Conservation (phyloP, 2,888 invertebrate genomes). For the Callinectes sapidus region DNA sequence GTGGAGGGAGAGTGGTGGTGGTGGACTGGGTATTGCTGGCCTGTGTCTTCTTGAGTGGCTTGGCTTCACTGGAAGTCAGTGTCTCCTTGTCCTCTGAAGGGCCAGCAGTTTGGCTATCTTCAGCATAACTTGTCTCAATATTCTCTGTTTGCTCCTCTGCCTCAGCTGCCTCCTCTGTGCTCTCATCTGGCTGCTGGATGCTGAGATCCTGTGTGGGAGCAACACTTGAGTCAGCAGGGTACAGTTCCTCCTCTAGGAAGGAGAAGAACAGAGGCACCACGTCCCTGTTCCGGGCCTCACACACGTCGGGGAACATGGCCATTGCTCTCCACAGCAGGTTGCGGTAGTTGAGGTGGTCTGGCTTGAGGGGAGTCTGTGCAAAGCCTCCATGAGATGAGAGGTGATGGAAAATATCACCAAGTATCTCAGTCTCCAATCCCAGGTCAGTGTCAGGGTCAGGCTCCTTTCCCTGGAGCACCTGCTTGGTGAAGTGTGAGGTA, state of each 20-base stretch:
- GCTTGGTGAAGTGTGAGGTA: slow-evolving; percentile 46
- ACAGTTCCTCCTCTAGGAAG: slow-evolving; percentile 83
- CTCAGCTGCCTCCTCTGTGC: background rate
- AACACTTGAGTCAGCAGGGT: slow-evolving; percentile 63
- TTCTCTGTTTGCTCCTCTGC: background rate
- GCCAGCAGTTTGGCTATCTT: background rate
- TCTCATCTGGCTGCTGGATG: background rate
- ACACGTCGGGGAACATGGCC: slow-evolving; percentile 79
- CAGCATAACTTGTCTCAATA: background rate
- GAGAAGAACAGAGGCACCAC: slow-evolving; percentile 87
- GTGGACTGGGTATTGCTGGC: background rate
- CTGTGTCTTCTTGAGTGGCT: background rate
- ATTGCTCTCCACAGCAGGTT: slow-evolving; percentile 70
- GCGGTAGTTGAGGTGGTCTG: slow-evolving; percentile 66
- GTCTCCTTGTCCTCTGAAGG: background rate
- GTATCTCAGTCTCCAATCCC: background rate
- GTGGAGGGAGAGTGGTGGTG: background rate
- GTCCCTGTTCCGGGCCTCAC: slow-evolving; percentile 88
- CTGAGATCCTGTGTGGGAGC: slow-evolving; percentile 69
- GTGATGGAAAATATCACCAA: slow-evolving; percentile 37
- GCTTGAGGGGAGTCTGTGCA: slow-evolving; percentile 38
- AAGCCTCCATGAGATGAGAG: slow-evolving; percentile 59
- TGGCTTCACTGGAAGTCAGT: background rate
- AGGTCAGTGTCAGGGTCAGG: slow-evolving; percentile 41
- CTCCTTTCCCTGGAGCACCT: slow-evolving; percentile 27